Conservation (phyloP, 2,888 invertebrate genomes). For the Folsomia manolachei region DNA sequence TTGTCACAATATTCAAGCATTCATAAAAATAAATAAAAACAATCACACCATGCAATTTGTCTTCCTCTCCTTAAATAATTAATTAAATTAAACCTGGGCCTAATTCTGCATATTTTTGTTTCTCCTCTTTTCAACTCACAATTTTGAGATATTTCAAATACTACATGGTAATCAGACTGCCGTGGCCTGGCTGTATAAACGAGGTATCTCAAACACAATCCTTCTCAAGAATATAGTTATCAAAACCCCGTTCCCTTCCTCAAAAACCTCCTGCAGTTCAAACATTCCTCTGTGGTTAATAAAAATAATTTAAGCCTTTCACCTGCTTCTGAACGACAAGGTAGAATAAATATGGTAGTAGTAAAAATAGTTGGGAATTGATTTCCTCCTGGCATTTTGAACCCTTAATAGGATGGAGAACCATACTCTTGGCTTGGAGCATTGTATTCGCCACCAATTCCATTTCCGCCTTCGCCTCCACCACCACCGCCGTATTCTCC, state of each 20-base stretch:
- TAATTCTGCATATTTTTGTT: too few relatives aligned
- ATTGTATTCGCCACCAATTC: conserved; percentile 30
- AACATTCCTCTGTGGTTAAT: not conserved
- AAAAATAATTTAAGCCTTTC: conserved; percentile 14
- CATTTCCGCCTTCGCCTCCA: not conserved
- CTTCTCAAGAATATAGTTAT: not conserved
- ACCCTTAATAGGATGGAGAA: conserved; percentile 27
- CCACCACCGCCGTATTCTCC: conserved; percentile 9
- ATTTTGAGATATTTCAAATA: conserved; percentile 8
- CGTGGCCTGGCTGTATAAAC: not conserved
- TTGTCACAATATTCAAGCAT: too few relatives aligned
- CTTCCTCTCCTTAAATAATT: too few relatives aligned
- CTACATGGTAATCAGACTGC: conserved; percentile 11
- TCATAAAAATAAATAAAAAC: too few relatives aligned
- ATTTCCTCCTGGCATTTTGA: not conserved
- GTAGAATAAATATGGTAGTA: too few relatives aligned
- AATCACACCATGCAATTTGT: too few relatives aligned
- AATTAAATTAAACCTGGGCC: not conserved
- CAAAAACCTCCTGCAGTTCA: not conserved
- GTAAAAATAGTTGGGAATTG: conserved; percentile 1
- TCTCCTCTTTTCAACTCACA: not conserved
- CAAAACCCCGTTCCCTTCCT: not conserved
- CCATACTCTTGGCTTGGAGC: conserved; percentile 36
- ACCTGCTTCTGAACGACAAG: too few relatives aligned
- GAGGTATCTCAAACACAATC: not conserved